phyloP scores from a whole-genome alignment of 2,888 invertebrate genomes.

The Helleia helle region DNA sequence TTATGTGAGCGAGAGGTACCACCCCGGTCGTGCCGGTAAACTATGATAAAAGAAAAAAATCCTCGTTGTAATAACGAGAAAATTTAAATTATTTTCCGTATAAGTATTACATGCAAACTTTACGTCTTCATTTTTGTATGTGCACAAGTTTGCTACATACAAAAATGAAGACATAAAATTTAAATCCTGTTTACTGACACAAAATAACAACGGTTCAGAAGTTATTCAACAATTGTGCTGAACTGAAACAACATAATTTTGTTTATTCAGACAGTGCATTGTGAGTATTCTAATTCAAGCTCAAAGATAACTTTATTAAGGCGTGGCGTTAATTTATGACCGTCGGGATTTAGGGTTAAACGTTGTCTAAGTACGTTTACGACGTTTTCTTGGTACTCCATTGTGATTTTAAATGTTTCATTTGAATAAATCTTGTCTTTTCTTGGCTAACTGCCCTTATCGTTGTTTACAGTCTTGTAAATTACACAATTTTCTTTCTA shows the following conservation, averaged over 20 bases:
- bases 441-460: neutral
- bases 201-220: too few species aligned
- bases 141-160: too few species aligned
- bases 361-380: neutral
- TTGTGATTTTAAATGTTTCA: neutral
- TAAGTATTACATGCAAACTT: too few species aligned
- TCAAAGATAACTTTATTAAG: neutral
- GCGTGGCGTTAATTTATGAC: conserved; percentile 3
- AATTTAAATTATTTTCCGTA: too few species aligned
- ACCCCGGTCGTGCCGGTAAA: too few species aligned
- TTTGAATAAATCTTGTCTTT: neutral
- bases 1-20: too few species aligned
- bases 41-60: too few species aligned
- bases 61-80: too few species aligned
- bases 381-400: neutral
- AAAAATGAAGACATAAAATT: too few species aligned
- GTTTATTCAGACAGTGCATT: neutral
- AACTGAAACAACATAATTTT: neutral
- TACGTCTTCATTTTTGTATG: too few species aligned
- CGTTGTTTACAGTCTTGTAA: neutral
- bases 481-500: too few species aligned
- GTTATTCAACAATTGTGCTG: neutral
- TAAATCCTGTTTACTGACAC: too few species aligned
- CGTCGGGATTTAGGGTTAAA: conserved; percentile 2
- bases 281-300: neutral